Evolutionary conservation across 92 coral and sea anemone genomes (phyloP).

Genomic region (Epizoanthus illoricatus): DNA sequence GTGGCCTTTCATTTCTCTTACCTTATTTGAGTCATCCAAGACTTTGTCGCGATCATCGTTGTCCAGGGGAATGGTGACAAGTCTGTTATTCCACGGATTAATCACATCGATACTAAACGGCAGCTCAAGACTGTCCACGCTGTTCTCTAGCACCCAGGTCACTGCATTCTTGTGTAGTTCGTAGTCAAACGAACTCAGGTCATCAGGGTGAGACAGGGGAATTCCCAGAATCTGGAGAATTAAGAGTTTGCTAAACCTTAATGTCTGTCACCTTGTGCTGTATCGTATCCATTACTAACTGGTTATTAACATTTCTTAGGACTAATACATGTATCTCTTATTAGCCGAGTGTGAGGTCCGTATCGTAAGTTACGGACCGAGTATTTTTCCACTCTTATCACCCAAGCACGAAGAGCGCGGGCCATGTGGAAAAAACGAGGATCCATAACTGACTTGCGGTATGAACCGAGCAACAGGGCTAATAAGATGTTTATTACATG

Average conservation of each 20-base stretch:
- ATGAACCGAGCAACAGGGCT: too few species aligned
- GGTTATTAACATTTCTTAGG: too few species aligned
- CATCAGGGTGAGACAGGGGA: slow-evolving; percentile 86
- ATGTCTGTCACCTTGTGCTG: background rate
- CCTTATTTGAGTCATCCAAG: slow-evolving; percentile 78
- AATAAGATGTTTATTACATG: too few species aligned
- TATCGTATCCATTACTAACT: too few species aligned
- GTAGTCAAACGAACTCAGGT: slow-evolving; percentile 86
- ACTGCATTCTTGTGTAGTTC: slow-evolving; percentile 81
- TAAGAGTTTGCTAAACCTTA: background rate
- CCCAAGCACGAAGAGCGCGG: too few species aligned
- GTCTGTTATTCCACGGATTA: slow-evolving; percentile 85
- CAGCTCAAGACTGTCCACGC: slow-evolving; percentile 71
- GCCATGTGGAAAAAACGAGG: too few species aligned
- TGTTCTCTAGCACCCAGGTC: slow-evolving; percentile 79
- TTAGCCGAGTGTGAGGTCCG: too few species aligned
- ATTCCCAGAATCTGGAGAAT: slow-evolving; percentile 78
- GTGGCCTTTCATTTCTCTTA: slow-evolving; percentile 5
- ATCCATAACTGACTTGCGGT: too few species aligned
- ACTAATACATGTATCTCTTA: too few species aligned
- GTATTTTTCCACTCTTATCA: too few species aligned
- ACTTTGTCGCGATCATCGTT: slow-evolving; percentile 59
- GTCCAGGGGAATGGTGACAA: slow-evolving; percentile 68
- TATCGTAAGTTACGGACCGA: too few species aligned
- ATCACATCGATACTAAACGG: slow-evolving; percentile 74